Percentiles rank a stretch among this genome's conserved stretches.
Conservation (phyloP, 2,113 vertebrate genomes). For the Cynopterus brachyotis region DNA sequence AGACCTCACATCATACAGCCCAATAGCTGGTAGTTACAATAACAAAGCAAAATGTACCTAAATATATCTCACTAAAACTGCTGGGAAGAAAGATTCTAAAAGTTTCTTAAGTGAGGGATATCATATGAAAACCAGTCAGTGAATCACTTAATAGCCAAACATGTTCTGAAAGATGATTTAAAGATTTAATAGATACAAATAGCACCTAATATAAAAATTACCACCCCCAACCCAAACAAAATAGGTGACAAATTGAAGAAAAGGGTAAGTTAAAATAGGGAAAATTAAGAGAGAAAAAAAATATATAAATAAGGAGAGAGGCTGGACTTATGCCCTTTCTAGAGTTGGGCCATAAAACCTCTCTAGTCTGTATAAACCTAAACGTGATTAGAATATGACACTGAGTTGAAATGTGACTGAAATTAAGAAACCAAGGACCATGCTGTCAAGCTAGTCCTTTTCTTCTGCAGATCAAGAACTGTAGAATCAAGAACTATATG, state of each 20-base stretch:
- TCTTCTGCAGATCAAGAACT: background rate
- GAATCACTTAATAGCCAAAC: constrained; percentile 8
- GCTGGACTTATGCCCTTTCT: background rate
- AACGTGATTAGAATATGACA: background rate
- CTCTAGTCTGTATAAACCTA: background rate
- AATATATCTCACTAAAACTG: background rate
- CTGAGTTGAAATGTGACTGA: background rate
- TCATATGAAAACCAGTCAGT: background rate
- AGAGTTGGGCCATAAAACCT: background rate
- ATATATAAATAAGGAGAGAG: background rate
- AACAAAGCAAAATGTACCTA: background rate
- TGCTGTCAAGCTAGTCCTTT: background rate
- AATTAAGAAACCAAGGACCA: background rate
- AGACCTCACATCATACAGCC: background rate
- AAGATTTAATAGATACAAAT: background rate
- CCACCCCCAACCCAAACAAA: background rate
- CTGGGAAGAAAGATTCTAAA: background rate
- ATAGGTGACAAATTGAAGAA: background rate
- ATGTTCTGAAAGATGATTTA: background rate
- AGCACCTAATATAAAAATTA: background rate
- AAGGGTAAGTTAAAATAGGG: background rate
- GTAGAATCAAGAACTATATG: background rate
- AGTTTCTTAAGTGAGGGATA: background rate
- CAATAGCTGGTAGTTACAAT: background rate
- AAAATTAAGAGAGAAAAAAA: background rate